Evolutionary conservation across 2,888 invertebrate genomes (phyloP), one percentile per base, ranked within the genome.

Genomic region (Dasysyrphus tricinctus): DNA sequence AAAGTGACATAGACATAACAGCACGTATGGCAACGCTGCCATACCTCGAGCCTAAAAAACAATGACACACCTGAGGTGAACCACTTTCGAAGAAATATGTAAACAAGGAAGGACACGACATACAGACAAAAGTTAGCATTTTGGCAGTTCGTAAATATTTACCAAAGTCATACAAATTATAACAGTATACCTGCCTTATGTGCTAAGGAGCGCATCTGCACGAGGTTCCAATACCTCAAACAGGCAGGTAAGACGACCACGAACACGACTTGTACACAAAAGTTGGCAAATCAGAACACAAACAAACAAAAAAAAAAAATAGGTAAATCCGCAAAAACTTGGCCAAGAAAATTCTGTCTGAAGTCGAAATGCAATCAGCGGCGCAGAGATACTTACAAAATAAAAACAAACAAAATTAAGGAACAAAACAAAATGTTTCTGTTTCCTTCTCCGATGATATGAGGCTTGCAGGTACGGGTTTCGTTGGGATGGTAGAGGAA

Each of bases 91-190:
- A 8, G 34, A 37, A 75, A 34, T 49, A 47, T 16, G 42, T 51
- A 65, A 80, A 80, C 67, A 44, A 47, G 80, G 72, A 76, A 72
- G 67, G 59, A 72, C 75, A 65, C 70, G 65, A 57, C 47, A 57
- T 11, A 63, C 5, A 44, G 0, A 34, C 5, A 34, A 32, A 16
- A 44, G 14, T 67, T 65, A 56, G 16, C 47, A 74, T 75, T 80
- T 84, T 76, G 75, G 76, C 72, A 75, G 54, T 76, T 84, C 59
- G 80, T 59, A 80, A 75, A 76, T 76, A 84, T 84, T 80, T 72
- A 54, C 70, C 29, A 79, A 79, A 83, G 70, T 80, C 63, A 79
- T 79, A 63, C 57, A 57, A 75, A 57, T 70, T 49, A 75, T 80
- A 84, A 84, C 84, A 72, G 84, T 44, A 6, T 61, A 34, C 2